A percentile compares a stretch with the other conserved stretches of the same genome.
Evolutionary conservation across 1,140 invertebrate genomes (phyloP).

Genomic region (Halictus rubicundus): DNA sequence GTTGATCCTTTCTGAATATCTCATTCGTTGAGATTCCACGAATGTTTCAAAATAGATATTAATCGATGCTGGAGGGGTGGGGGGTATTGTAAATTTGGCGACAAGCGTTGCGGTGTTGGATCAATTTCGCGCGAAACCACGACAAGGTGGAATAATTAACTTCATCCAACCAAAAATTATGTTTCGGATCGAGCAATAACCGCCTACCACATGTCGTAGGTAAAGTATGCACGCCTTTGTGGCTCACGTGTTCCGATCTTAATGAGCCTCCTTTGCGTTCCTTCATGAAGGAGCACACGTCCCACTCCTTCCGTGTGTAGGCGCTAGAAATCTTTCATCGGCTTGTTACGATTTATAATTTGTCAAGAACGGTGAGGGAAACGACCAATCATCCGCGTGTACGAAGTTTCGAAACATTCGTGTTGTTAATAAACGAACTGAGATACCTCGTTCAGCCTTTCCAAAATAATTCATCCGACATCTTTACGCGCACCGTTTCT

Average conservation of each 20-base stretch:
- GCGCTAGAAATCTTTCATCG: slow-evolving; percentile 36
- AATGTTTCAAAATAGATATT: not conserved
- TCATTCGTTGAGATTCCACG: not conserved
- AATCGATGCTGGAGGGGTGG: no score
- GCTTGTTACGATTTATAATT: slow-evolving; percentile 41
- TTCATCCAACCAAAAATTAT: slow-evolving; percentile 60
- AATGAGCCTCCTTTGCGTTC: slow-evolving; percentile 44
- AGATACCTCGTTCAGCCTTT: not conserved
- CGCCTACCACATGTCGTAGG: slow-evolving; percentile 71
- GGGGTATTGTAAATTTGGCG: no score
- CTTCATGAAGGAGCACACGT: slow-evolving; percentile 14
- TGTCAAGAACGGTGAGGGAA: slow-evolving; percentile 12
- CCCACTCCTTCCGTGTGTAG: slow-evolving; percentile 42
- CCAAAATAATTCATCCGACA: not conserved
- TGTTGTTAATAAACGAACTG: not conserved
- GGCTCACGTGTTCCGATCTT: slow-evolving; percentile 63
- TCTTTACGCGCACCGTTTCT: no score
- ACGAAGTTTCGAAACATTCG: not conserved
- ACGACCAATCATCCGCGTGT: slow-evolving; percentile 13
- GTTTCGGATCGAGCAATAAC: slow-evolving; percentile 58
- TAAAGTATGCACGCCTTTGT: slow-evolving; percentile 60
- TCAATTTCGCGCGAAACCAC: slow-evolving; percentile 50
- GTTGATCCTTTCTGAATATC: slow-evolving; percentile 1
- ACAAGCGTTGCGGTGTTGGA: not conserved
- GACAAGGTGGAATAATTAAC: slow-evolving; percentile 56